Base-by-base conservation (phyloP, 2,888 invertebrate genomes). In the Apodemia duryi region DNA sequence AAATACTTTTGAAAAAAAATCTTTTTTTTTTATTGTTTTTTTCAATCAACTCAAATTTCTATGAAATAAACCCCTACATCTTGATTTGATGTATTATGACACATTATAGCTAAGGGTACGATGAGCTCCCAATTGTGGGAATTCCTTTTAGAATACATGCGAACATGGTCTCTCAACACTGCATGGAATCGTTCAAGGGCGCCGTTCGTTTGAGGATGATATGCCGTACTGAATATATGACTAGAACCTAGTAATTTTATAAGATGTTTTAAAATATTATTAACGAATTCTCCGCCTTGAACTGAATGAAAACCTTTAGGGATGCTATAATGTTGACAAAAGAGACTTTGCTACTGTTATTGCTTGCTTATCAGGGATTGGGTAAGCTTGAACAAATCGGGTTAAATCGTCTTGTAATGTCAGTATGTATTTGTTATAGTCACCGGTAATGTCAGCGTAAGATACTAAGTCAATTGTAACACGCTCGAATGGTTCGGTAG, bases 391-490 rank as follows among this genome's bases (percentile, higher is more conserved):
- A 2, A 78, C 75, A 38, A 68, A 78, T 62, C 76, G 29, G 28
- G 76, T 78, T 6, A 78, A 63, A 2, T 79, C 76, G 49, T 78
- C 78, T 74, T 78, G 76, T 41, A 79, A 60, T 1, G 76, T 77
- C 6, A 78, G 63, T 6, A 78, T 67, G 61, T 79, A 77, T 69
- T 72, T 77, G 62, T 77, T 77, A 41, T 63, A 65, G 32, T 75
- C 71, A 4, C 72, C 66, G 2, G 70, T 77, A 6, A 75, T 67
- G 7, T 80, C 79, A 5, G 77, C 78, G 61, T 78, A 79, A 0
- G 77, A 78, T 0, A 79, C 78, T 65, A 78, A 51, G 61, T 79
- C 78, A 2, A 78, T 77, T n/a, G n/a, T n/a, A n/a, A n/a, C n/a
- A n/a, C n/a, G n/a, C n/a, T n/a, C n/a, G n/a, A n/a, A n/a, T n/a